Evolutionary conservation across 2,888 invertebrate genomes (phyloP), one percentile per base, ranked within the genome.

Genomic region (Lamellibrachia columna): DNA sequence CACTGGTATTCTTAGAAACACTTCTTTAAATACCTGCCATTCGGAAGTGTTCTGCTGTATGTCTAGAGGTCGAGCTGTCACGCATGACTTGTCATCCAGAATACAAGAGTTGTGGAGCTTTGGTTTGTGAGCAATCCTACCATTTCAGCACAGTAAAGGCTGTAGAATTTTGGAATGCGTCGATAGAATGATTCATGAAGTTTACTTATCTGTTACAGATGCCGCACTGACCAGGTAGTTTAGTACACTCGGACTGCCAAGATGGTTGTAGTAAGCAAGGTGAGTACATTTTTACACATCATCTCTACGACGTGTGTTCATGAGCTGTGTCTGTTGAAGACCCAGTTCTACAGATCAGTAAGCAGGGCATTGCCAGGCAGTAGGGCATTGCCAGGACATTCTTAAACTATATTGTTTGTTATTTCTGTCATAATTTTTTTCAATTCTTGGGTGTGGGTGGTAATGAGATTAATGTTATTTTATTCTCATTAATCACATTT

Each of bases 211-310:
- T 75, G 22, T 75, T 75, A 4, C 75, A 75, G 75, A 75, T 75
- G 75, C 6, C 75, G 75, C 75, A 75, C n/a, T 75, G 75, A 75
- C 75, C 75, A 75, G 75, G 75, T 75, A 15, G 75, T 75, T 75
- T 75, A 75, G 22, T n/a, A 75, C 75, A 22, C 75, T 75, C 22
- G 75, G 75, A 75, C 75, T 75, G 22, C 75, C 75, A 75, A 75
- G n/a, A 75, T 75, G 75, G 75, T 75, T n/a, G 75, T 75, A 75
- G 75, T 75, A 75, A 75, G 75, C 75, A 75, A 75, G 75, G 75
- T 75, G 75, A 22, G 75, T 75, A 75, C 75, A 75, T 22, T 75
- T 75, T 2, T 22, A 6, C 8, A 58, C 8, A 58, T 15, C 8
- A 15, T 58, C 11, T 11, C 8, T 58, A 58, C 40, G 40, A 40